Conservation (phyloP, 2,113 vertebrate genomes). For the Orthonyx spaldingii region DNA sequence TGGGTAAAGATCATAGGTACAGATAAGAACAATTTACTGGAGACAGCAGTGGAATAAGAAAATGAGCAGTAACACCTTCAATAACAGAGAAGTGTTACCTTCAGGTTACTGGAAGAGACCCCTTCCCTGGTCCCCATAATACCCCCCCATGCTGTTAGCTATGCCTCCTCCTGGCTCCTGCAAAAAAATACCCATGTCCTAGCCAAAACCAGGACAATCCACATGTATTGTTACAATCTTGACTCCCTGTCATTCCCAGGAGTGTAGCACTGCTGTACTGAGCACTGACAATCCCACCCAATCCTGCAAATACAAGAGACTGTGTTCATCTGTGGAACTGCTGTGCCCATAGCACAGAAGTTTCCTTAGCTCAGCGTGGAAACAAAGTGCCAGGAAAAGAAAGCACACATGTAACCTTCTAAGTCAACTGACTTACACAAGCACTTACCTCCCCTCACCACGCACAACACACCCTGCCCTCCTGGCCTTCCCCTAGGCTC, state of each 20-base stretch:
- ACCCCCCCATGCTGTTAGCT: not conserved
- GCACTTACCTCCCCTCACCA: not conserved
- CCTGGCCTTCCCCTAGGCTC: not conserved
- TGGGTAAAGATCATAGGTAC: not conserved
- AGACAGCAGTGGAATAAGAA: not conserved
- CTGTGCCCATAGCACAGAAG: rapidly evolving
- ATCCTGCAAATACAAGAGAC: not conserved
- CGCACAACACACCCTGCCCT: not conserved
- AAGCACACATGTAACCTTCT: not conserved
- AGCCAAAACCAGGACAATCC: not conserved
- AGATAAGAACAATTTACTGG: not conserved
- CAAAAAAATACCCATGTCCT: not conserved
- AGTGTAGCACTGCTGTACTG: not conserved
- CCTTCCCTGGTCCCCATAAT: not conserved
- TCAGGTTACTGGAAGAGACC: no score
- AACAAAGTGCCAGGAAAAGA: not conserved
- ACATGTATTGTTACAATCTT: not conserved
- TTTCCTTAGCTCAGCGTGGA: not conserved
- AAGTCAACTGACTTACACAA: not conserved
- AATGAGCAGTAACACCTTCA: not conserved
- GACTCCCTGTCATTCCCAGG: not conserved
- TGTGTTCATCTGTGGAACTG: not conserved
- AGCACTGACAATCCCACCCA: not conserved
- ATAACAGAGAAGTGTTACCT: no score
- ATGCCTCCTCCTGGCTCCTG: not conserved